phyloP scores from a whole-genome alignment of 2,113 vertebrate species.

The Arvicanthis niloticus region DNA sequence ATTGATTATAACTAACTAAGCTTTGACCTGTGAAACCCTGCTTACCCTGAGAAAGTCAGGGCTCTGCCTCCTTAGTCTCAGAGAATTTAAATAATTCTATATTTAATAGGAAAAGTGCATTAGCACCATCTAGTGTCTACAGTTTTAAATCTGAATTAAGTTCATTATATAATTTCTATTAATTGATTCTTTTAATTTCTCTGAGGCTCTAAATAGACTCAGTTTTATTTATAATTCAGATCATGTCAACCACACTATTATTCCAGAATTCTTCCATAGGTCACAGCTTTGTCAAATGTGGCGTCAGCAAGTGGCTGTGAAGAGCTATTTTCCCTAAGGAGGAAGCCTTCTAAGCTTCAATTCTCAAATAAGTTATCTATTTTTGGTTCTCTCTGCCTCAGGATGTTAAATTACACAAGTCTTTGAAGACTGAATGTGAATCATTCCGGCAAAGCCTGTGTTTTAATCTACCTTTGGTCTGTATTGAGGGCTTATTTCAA shows the following conservation, averaged over 20 bases:
- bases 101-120: neutral
- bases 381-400: slow-evolving; percentile 1
- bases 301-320: neutral
- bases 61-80: neutral
- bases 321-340: neutral
- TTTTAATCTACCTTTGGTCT: neutral
- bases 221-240: neutral
- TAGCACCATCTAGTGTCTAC: neutral
- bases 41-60: rapidly evolving
- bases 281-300: neutral
- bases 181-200: neutral
- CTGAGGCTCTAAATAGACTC: neutral
- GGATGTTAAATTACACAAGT: neutral
- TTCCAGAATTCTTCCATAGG: neutral
- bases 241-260: no score
- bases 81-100: neutral
- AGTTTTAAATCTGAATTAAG: neutral
- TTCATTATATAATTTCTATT: neutral
- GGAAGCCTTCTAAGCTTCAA: neutral
- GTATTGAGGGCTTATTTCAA: neutral
- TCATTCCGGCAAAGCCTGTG: neutral
- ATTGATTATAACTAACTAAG: neutral
- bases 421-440: neutral
- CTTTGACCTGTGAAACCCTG: neutral
- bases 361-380: slow-evolving; percentile 34